Base-by-base conservation (phyloP, 2,113 vertebrate species). In the Nibea coibor region DNA sequence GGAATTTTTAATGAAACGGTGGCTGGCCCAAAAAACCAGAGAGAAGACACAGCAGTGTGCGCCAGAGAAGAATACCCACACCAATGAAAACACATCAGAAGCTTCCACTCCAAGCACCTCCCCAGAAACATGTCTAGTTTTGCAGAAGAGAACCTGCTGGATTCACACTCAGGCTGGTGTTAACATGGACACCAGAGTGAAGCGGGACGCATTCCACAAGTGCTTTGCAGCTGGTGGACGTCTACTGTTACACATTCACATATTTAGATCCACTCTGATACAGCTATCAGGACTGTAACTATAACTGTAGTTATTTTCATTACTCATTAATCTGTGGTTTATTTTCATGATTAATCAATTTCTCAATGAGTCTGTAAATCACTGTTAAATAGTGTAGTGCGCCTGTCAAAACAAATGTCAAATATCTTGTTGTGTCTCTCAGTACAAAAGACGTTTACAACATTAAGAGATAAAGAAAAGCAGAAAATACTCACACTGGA, bases 1-100 rank as follows among this genome's bases (percentile, higher is more conserved):
- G 80, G 70, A 51, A 75, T 75, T 50, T 72, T 67, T 69, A 76
- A 76, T 82, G 20, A 77, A 77, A 77, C 62, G 5, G 77, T 57
- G 35, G 84, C 57, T 78, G 48, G 14, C 59, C 67, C 51, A 73
- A 19, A 64, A 80, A 71, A 53, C 61, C 71, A 54, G 35, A 39
- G 35, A 39, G 35, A 64, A 72, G 76, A 80, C 24, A 22, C 68
- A 43, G 51, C 24, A 2, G 12, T 17, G 47, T 24, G 28, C 4
- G 31, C 70, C 71, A 10, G 48, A 75, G 24, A 28, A 72, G 70
- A 72, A 71, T 67, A 56, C 50, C 65, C 77, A 72, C 70, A 50
- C 10, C 16, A 35, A 43, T 54, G 28, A 69, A 67, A 80, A 67
- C 61, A 75, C 78, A 74, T 81, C 58, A 74, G 61, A 84, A 10